Conservation (phyloP, 2,113 vertebrate genomes). For the Pseudolaguvia tuberculata region DNA sequence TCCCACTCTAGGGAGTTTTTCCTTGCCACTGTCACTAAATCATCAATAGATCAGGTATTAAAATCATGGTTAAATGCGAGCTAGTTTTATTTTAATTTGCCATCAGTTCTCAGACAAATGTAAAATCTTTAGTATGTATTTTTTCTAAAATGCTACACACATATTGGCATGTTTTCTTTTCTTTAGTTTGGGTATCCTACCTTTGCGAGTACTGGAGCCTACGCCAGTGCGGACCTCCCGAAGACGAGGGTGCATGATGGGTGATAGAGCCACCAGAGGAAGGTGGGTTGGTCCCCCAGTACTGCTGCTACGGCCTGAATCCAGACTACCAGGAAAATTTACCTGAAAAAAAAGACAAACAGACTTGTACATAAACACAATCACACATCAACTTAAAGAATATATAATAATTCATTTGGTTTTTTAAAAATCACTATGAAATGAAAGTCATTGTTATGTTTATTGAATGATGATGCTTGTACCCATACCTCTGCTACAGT, state of each 20-base stretch:
- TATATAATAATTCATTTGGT: too few species aligned
- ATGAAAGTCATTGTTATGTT: not conserved
- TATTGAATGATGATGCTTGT: not conserved
- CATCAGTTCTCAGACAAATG: too few species aligned
- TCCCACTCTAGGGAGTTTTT: too few species aligned
- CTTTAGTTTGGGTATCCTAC: slow-evolving; percentile 49
- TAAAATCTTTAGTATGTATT: not conserved
- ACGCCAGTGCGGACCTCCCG: slow-evolving; percentile 86
- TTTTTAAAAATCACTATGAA: too few species aligned
- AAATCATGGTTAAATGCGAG: too few species aligned
- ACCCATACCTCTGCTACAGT: slow-evolving; percentile 90
- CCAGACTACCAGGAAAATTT: slow-evolving; percentile 88
- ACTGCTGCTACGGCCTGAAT: slow-evolving; percentile 71
- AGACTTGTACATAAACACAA: not conserved
- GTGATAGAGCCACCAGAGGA: slow-evolving; percentile 85
- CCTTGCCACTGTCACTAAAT: too few species aligned
- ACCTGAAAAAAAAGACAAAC: slow-evolving; percentile 76
- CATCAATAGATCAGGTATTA: too few species aligned
- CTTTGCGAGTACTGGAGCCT: slow-evolving; percentile 78
- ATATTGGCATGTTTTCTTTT: not conserved
- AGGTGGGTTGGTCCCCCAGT: slow-evolving; percentile 70
- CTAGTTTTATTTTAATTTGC: too few species aligned
- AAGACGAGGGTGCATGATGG: slow-evolving; percentile 93
- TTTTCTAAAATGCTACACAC: not conserved
- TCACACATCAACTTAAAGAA: not conserved